Conservation (phyloP, 2,797 vertebrate species). For the Psittacula echo region DNA sequence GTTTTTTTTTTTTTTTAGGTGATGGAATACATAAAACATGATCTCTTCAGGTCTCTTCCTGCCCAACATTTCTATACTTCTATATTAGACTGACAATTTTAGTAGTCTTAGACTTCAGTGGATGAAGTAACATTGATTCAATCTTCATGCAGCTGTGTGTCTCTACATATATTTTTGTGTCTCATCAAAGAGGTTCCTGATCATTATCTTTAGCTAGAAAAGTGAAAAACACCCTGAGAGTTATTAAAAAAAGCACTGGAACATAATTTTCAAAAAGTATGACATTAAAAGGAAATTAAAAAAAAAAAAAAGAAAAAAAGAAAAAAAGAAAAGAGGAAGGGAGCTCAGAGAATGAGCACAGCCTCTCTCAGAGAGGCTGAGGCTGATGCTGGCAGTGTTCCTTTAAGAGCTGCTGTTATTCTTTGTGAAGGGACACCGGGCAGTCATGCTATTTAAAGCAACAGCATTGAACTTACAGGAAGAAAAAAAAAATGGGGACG, state of each 20-base stretch:
- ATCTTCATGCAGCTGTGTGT: neutral
- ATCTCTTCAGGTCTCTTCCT: neutral
- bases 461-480: neutral
- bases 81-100: neutral
- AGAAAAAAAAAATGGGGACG: neutral
- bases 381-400: neutral
- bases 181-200: neutral
- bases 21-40: neutral
- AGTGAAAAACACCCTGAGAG: neutral
- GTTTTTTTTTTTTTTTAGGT: neutral
- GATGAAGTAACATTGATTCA: neutral
- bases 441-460: constrained; percentile 53
- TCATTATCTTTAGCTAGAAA: neutral
- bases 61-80: neutral
- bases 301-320: neutral
- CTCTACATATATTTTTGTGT: neutral
- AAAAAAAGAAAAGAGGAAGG: neutral
- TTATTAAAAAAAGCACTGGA: neutral
- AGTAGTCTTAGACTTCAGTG: neutral
- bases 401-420: constrained; percentile 52
- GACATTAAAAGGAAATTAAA: neutral
- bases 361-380: neutral
- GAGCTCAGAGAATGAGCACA: too few relatives aligned
- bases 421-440: neutral
- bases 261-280: neutral